Percentiles rank a stretch among this genome's conserved stretches.
These are phyloP conservation scores for Aphidius colemani DNA, from an alignment of 2,888 invertebrate genomes.

Conservation along the genomic window DNA sequence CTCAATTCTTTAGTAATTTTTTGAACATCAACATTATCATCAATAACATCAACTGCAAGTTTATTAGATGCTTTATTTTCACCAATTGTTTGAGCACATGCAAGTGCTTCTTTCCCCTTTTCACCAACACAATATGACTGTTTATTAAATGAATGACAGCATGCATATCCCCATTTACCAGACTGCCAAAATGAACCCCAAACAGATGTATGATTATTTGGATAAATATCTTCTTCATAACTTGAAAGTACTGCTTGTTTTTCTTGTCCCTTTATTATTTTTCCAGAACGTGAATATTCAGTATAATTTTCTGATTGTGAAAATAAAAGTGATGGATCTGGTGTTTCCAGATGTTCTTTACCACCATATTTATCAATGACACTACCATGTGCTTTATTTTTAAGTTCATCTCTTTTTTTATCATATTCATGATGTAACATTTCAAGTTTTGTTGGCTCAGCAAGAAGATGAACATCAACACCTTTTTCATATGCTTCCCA, in stretches of 20 bases:
- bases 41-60: constrained; percentile 27
- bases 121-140: constrained; percentile 89
- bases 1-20: constrained; percentile 23
- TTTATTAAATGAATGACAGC: constrained; percentile 91
- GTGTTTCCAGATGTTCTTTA: constrained; percentile 85
- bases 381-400: constrained; percentile 80
- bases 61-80: constrained; percentile 11
- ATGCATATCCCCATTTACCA: constrained; percentile 95
- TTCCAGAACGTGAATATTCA: constrained; percentile 93
- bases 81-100: constrained; percentile 29
- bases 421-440: constrained; percentile 87
- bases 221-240: constrained; percentile 92
- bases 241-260: constrained; percentile 82
- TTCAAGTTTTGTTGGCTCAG: constrained; percentile 97
- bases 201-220: constrained; percentile 91
- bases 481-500: constrained; percentile 96
- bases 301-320: constrained; percentile 97
- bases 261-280: constrained; percentile 84
- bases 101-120: constrained; percentile 62
- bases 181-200: constrained; percentile 97
- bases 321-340: constrained; percentile 84
- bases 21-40: constrained; percentile 37
- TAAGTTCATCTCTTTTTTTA: constrained; percentile 86
- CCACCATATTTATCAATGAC: constrained; percentile 95
- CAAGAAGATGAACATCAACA: constrained; percentile 92